These are phyloP conservation scores for Urocitellus parryii DNA, from an alignment of 2,113 vertebrate genomes.

Conservation along the genomic window DNA sequence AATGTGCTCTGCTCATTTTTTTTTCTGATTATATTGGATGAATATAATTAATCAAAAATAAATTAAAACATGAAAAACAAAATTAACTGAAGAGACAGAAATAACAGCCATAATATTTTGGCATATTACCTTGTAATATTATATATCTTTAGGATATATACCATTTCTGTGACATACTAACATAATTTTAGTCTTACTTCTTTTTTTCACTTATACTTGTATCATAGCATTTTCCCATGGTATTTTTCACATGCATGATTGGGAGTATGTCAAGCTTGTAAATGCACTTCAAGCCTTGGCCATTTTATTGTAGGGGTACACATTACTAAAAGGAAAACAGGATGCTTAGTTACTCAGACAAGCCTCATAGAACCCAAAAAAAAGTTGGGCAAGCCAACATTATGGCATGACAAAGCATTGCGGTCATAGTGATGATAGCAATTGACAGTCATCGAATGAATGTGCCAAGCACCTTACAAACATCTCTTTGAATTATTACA, in stretches of 20 bases:
- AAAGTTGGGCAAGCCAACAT: neutral
- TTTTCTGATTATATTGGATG: neutral
- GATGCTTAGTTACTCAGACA: neutral
- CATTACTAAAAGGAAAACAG: conserved; percentile 7
- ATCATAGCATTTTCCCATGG: neutral
- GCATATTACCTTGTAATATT: neutral
- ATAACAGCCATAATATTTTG: neutral
- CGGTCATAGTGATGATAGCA: neutral
- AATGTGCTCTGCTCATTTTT: neutral
- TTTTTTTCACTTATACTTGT: neutral
- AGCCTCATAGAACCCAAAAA: neutral
- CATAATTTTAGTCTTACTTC: neutral
- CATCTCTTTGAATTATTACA: neutral
- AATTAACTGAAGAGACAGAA: neutral
- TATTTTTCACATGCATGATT: neutral
- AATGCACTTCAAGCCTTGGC: neutral
- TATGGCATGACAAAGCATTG: neutral
- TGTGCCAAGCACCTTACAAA: neutral
- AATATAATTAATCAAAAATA: neutral
- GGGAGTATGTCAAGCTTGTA: neutral
- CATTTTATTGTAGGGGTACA: neutral
- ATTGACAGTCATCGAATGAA: neutral
- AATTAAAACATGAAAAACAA: conserved; percentile 19
- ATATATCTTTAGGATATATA: neutral
- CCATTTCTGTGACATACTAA: conserved; percentile 8